Base-by-base conservation (phyloP, 2,888 invertebrate genomes). In the Leptogaster cylindrica region DNA sequence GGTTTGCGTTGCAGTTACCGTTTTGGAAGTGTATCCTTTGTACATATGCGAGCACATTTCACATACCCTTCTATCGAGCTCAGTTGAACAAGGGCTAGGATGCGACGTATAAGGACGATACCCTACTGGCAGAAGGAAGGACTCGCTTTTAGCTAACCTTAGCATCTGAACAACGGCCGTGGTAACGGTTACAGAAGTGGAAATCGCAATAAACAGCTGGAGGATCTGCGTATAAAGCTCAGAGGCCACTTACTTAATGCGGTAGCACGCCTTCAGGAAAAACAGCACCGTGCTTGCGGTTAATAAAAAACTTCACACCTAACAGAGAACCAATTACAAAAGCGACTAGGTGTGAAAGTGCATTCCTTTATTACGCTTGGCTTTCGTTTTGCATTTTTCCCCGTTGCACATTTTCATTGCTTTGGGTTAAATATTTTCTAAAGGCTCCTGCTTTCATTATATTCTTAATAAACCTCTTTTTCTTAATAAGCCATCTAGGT, bases 271-370 rank as follows among this genome's bases (percentile, higher is more conserved):
- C 55, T 55, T 12, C 6, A 55, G 55, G 36, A 55, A 36, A 55
- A 55, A 55, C 25, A 55, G 25, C 48, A 18, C 5, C n/a, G 7
- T 36, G 36, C 31, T 36, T 36, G 55, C 23, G 55, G 55, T 55
- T 36, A 55, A 33, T 55, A 52, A 39, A 33, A 55, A 55, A 55
- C 55, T 55, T 55, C 55, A 55, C 55, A 55, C 55, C 55, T 36
- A 55, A 55, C 55, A 36, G 10, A 4, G 14, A 20, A 33, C 7
- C 41, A 41, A 41, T 41, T 41, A 14, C 55, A 16, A 39, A 55
- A 39, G 31, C 36, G 8, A 2, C 48, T 55, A 55, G 55, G 55
- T 55, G 55, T 55, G 55, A 55, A 55, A 55, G 12, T 55, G 55
- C 10, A 1, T 23, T 23, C 46, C 46, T 20, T 12, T 46, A 16